phyloP scores from a whole-genome alignment of 1,140 invertebrate genomes.

The Laupala kohalensis region DNA sequence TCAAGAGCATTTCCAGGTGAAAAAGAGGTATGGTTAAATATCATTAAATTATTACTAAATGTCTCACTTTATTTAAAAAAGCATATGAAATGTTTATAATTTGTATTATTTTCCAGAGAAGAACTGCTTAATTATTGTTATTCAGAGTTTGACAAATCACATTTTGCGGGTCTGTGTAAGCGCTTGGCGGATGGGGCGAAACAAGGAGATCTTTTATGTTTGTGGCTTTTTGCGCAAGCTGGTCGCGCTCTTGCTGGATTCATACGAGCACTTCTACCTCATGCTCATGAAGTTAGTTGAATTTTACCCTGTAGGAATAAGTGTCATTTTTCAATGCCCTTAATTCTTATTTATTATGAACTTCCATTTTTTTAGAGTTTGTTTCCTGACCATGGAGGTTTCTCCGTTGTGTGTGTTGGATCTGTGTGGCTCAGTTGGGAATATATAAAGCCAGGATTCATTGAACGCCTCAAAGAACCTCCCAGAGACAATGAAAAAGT shows the following conservation, averaged over 20 bases:
- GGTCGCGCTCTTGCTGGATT: slow-evolving; percentile 60
- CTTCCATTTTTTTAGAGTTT: slow-evolving; percentile 28
- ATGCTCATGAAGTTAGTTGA: slow-evolving; percentile 35
- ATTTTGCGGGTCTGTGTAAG: slow-evolving; percentile 63
- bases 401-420: slow-evolving; percentile 83
- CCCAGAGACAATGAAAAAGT: slow-evolving; percentile 13
- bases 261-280: slow-evolving; percentile 53
- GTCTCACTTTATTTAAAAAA: background rate
- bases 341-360: background rate
- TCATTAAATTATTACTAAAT: background rate
- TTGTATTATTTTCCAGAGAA: slow-evolving; percentile 22
- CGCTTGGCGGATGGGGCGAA: slow-evolving; percentile 54
- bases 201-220: slow-evolving; percentile 55
- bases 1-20: slow-evolving; percentile 64
- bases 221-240: slow-evolving; percentile 60
- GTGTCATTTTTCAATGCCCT: background rate
- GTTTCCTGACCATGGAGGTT: slow-evolving; percentile 39
- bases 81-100: background rate
- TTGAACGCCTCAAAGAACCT: slow-evolving; percentile 36
- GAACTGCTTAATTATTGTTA: slow-evolving; percentile 66
- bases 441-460: slow-evolving; percentile 57
- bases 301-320: background rate
- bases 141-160: slow-evolving; percentile 68
- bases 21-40: slow-evolving; percentile 28
- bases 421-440: slow-evolving; percentile 93